phyloP scores from a whole-genome alignment of 2,888 invertebrate genomes.

The Brenthis ino region DNA sequence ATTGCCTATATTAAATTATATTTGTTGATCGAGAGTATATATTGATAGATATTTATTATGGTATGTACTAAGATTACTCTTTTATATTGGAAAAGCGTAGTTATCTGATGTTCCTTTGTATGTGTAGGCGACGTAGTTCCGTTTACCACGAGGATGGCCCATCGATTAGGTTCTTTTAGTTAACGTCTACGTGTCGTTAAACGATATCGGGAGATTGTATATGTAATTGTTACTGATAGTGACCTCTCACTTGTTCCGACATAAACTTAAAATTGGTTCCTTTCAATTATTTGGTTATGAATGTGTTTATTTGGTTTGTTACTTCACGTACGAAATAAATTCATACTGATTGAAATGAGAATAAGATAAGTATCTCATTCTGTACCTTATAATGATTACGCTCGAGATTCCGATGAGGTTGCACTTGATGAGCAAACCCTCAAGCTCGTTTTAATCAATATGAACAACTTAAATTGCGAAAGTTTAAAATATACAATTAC shows the following conservation, averaged over 20 bases:
- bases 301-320: constrained; percentile 39
- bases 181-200: constrained; percentile 33
- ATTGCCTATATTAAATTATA: constrained; percentile 74
- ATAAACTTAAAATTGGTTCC: constrained; percentile 23
- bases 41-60: constrained; percentile 76
- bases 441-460: too few species aligned
- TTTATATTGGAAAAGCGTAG: constrained; percentile 60
- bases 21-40: constrained; percentile 76
- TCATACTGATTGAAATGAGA: too few species aligned
- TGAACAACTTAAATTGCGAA: too few species aligned
- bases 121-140: constrained; percentile 50
- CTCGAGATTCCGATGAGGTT: too few species aligned
- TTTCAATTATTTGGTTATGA: constrained; percentile 27
- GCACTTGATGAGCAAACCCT: too few species aligned
- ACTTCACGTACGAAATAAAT: constrained; percentile 45
- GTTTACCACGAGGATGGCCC: constrained; percentile 43
- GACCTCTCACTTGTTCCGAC: constrained; percentile 33
- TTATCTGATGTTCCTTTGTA: constrained; percentile 55
- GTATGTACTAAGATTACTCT: constrained; percentile 64
- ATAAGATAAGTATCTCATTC: too few species aligned
- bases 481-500: too few species aligned
- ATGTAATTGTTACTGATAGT: constrained; percentile 40
- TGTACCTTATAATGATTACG: too few species aligned
- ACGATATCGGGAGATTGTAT: constrained; percentile 31
- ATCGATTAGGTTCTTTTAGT: constrained; percentile 49